These are phyloP conservation scores for Panurus biarmicus DNA, from an alignment of 2,113 vertebrate genomes.

Conservation along the genomic window DNA sequence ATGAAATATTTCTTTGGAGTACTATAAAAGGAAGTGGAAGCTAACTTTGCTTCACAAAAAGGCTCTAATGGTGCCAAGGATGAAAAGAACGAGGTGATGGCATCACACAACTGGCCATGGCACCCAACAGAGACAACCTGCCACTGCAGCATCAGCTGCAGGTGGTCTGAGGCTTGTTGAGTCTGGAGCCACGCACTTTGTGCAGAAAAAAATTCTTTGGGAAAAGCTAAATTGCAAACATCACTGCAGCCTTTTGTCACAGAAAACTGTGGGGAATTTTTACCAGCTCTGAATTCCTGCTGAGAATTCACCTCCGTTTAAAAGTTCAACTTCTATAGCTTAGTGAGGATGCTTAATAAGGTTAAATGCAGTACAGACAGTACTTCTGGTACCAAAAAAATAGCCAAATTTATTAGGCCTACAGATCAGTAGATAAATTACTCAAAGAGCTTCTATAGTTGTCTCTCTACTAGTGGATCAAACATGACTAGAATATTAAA, in stretches of 20 bases:
- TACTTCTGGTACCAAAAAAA: neutral
- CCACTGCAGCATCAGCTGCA: neutral
- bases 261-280: neutral
- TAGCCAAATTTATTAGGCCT: neutral
- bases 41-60: neutral
- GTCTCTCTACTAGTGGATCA: neutral
- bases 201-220: neutral
- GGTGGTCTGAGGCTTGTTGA: neutral
- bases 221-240: neutral
- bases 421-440: slow-evolving; percentile 7
- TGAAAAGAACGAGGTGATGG: neutral
- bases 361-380: neutral
- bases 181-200: neutral
- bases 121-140: neutral
- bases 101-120: neutral
- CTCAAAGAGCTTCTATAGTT: neutral
- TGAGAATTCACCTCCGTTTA: neutral
- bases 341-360: neutral
- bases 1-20: neutral
- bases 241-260: neutral
- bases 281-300: neutral
- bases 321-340: neutral
- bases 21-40: neutral
- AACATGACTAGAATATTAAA: slow-evolving; percentile 18
- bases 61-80: neutral